phyloP scores from a whole-genome alignment of 2,113 vertebrate species.

The Stegastes partitus region DNA sequence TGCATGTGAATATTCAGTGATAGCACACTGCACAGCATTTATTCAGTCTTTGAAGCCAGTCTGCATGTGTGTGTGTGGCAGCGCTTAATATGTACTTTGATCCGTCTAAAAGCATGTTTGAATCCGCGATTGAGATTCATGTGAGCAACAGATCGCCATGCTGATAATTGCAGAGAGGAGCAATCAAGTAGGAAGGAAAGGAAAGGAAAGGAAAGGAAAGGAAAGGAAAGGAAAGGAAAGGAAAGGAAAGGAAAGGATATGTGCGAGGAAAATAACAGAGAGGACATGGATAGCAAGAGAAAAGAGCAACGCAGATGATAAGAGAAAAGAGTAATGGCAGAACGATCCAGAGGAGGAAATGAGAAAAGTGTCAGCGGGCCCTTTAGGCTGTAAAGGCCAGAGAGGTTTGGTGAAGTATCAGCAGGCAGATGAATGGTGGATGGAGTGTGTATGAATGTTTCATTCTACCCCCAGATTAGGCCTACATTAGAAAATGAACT shows the following conservation, averaged over 20 bases:
- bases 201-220: neutral
- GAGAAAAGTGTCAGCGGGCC: constrained; percentile 49
- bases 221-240: neutral
- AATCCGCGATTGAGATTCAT: constrained; percentile 54
- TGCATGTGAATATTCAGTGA: constrained; percentile 28
- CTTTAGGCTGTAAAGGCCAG: constrained; percentile 57
- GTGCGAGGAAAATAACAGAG: neutral
- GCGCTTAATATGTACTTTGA: constrained; percentile 73
- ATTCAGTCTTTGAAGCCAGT: constrained; percentile 74
- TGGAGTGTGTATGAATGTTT: constrained; percentile 65
- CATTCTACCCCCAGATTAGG: constrained; percentile 54
- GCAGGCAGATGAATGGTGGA: constrained; percentile 56
- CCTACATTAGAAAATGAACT: constrained; percentile 30
- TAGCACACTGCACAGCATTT: constrained; percentile 46
- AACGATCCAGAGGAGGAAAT: constrained; percentile 66
- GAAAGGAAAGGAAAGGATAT: neutral
- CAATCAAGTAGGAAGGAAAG: constrained; percentile 14
- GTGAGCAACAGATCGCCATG: constrained; percentile 47
- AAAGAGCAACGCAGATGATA: constrained; percentile 5
- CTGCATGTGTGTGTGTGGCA: constrained; percentile 15
- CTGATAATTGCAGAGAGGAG: constrained; percentile 17
- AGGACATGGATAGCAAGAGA: neutral
- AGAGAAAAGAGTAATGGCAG: constrained; percentile 47
- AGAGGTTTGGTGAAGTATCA: constrained; percentile 52
- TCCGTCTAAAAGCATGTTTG: constrained; percentile 73